These are phyloP conservation scores for Staurois parvus DNA, from an alignment of 2,797 vertebrate species.

Conservation along the genomic window DNA sequence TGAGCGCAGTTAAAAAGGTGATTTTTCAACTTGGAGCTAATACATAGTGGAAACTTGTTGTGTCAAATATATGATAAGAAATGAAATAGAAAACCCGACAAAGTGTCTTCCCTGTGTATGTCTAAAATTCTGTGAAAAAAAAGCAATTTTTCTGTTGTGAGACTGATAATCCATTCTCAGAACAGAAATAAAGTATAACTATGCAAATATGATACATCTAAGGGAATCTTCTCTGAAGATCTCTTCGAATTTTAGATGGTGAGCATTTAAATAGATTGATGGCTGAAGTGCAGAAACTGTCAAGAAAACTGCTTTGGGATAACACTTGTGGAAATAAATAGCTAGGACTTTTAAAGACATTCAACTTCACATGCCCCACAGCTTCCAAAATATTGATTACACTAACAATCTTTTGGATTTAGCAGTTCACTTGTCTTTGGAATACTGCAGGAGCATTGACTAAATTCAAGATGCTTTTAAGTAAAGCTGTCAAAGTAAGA, in stretches of 20 bases:
- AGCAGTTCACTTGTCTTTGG: conserved; percentile 62
- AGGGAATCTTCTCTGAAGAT: conserved; percentile 65
- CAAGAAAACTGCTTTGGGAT: conserved; percentile 67
- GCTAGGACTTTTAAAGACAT: conserved; percentile 63
- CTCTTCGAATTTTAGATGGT: conserved; percentile 64
- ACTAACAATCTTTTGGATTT: conserved; percentile 38
- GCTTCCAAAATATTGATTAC: conserved; percentile 62
- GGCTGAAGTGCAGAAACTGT: conserved; percentile 62
- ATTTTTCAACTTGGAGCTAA: conserved; percentile 39
- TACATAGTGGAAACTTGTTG: conserved; percentile 6
- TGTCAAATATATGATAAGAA: conserved; percentile 28
- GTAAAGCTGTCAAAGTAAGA: conserved; percentile 63
- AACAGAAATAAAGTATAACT: conserved; percentile 60
- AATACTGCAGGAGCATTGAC: conserved; percentile 56
- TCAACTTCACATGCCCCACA: conserved; percentile 61
- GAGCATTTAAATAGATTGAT: conserved; percentile 69
- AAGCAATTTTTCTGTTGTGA: conserved; percentile 12
- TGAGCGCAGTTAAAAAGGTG: conserved; percentile 8
- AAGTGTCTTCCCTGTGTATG: neutral
- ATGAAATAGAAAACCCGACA: neutral
- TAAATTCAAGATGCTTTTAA: conserved; percentile 65
- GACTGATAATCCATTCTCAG: conserved; percentile 21
- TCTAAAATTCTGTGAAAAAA: neutral
- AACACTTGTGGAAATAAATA: conserved; percentile 65
- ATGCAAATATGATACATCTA: conserved; percentile 61